Base-by-base conservation (phyloP, 1,140 invertebrate genomes). In the Platyscapa corneri region DNA sequence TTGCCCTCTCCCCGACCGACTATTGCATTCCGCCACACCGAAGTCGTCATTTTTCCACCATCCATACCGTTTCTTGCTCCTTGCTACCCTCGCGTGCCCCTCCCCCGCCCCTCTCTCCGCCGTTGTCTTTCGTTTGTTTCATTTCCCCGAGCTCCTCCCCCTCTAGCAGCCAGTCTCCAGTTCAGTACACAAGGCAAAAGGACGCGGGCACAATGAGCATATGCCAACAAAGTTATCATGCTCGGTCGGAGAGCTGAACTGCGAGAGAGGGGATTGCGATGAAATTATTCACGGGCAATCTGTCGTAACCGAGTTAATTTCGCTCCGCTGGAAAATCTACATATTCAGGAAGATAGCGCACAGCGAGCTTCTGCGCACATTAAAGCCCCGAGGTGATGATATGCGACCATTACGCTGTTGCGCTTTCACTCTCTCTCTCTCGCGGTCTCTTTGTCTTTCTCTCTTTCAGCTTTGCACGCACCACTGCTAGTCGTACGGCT, bases 231-330 rank as follows among this genome's bases (percentile, higher is more conserved):
- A 91, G 90, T 91, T 91, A 91, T 91, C 90, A 88, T 88, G 88
- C 87, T 87, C 20, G 60, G 49, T 53, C 49, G 34, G 67, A 30
- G 67, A 46, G 88, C 88, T 89, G 90, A 91, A 90, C 90, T 88
- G 30, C 53, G 67, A 56, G 34, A 70, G 46, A 32, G 46, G 23
- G 70, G 16, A 37, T 39, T 88, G 87, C 89, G 89, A 91, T 91
- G 90, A 89, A 91, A 91, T 91, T 91, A 91, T 91, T 91, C 91
- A 91, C 91, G 90, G 90, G 90, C 91, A 91, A 91, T 91, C 91
- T 91, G 91, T 91, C 91, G 89, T 91, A 91, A 91, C 90, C 88
- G 89, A 91, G 90, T 92, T 92, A 92, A 91, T 92, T 92, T 91
- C 89, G 90, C 88, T 86, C 80, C 78, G 87, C 30, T 85, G 87